Evolutionary conservation across 35 echinoderm and acorn worm genomes (phyloP).

Genomic region (Lytechinus pictus): DNA sequence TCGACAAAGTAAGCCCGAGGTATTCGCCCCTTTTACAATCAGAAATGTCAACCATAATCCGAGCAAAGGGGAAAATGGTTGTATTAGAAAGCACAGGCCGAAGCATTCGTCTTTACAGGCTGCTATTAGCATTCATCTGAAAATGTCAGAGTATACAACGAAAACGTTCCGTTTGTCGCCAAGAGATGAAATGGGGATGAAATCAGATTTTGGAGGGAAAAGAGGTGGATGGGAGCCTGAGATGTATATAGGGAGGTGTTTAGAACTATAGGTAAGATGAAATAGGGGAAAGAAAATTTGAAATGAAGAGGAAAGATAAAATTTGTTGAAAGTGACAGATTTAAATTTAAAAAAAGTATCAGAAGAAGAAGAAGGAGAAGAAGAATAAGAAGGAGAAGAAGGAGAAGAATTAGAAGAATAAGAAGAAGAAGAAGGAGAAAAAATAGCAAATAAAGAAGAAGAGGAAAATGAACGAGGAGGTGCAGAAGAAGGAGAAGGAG

Average conservation of each 20-base stretch:
- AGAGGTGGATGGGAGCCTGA: background rate
- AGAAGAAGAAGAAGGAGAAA: background rate
- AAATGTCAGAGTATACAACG: background rate
- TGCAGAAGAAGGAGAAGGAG: no score
- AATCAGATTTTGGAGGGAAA: background rate
- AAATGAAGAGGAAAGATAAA: background rate
- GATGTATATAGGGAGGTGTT: background rate
- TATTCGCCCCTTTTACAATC: background rate
- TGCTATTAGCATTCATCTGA: background rate
- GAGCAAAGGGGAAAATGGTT: background rate
- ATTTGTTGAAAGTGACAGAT: no score
- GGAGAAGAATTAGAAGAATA: background rate
- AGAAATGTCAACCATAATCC: slow-evolving; percentile 1
- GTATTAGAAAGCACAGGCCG: background rate
- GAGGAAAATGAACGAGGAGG: no score
- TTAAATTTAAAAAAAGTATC: no score
- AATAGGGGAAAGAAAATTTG: background rate
- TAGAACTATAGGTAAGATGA: background rate
- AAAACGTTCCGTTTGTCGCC: background rate
- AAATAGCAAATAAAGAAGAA: no score
- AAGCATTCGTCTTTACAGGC: background rate
- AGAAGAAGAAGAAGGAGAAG: no score
- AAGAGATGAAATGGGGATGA: background rate
- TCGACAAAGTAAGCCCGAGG: background rate
- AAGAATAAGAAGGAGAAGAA: background rate